These are phyloP conservation scores for Spatulosminthurus flaviceps DNA, from an alignment of 2,888 invertebrate species.

Conservation along the genomic window DNA sequence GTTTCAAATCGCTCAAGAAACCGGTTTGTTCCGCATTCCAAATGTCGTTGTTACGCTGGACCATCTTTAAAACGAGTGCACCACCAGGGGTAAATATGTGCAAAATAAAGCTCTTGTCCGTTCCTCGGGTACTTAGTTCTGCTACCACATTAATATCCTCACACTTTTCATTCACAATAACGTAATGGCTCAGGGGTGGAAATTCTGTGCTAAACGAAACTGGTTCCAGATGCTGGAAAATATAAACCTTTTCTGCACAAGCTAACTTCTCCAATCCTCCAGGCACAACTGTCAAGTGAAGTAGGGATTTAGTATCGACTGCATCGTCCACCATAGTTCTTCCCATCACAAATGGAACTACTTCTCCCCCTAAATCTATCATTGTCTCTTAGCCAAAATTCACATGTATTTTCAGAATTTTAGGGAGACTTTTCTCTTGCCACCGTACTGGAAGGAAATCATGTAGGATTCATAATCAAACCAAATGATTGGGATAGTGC, in stretches of 20 bases:
- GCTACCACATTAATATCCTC: not conserved
- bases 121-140: not conserved
- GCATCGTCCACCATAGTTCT: not conserved
- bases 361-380: too few species aligned
- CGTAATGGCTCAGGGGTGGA: not conserved
- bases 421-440: too few species aligned
- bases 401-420: too few species aligned
- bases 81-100: conserved; percentile 6
- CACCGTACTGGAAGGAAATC: too few species aligned
- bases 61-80: not conserved
- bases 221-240: not conserved
- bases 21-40: not conserved
- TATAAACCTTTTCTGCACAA: not conserved
- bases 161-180: not conserved
- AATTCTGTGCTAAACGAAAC: not conserved
- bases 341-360: not conserved
- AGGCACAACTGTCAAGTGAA: not conserved
- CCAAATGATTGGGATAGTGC: too few species aligned
- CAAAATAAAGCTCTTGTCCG: not conserved
- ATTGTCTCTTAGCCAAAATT: too few species aligned
- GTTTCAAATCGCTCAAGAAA: not conserved
- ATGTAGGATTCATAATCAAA: too few species aligned
- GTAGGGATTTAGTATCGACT: not conserved
- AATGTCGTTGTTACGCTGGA: not conserved
- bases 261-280: not conserved